A percentile compares a stretch with the other conserved stretches of the same genome.
These are phyloP conservation scores for Thripadectes ignobilis DNA, from an alignment of 2,797 vertebrate genomes.

Conservation along the genomic window DNA sequence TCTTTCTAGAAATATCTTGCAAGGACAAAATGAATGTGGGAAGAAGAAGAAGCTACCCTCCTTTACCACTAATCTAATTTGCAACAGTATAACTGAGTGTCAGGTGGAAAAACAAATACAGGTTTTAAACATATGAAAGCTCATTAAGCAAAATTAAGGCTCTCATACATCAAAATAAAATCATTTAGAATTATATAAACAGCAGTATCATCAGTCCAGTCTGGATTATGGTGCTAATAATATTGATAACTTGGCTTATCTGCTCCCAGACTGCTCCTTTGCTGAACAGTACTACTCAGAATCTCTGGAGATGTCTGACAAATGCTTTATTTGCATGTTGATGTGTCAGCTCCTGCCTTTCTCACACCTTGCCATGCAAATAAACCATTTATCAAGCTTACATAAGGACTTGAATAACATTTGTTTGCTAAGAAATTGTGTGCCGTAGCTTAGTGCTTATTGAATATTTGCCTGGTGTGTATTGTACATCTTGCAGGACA, in stretches of 20 bases:
- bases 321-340: background rate
- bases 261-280: background rate
- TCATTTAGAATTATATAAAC: background rate
- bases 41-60: background rate
- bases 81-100: background rate
- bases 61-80: background rate
- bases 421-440: background rate
- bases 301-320: background rate
- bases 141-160: background rate
- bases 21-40: background rate
- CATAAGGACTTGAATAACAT: background rate
- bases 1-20: background rate
- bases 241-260: background rate
- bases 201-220: accelerated
- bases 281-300: background rate
- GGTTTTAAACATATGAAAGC: background rate
- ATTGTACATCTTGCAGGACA: background rate
- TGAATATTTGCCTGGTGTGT: background rate
- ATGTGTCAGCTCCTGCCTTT: background rate
- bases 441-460: background rate
- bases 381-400: slow-evolving; percentile 11
- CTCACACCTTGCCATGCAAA: background rate
- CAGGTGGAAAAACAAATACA: background rate
- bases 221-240: background rate
- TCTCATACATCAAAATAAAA: background rate